Percentiles rank a stretch among this genome's conserved stretches.
Evolutionary conservation across 2,888 invertebrate genomes (phyloP).

Genomic region (Aplocera efformata): DNA sequence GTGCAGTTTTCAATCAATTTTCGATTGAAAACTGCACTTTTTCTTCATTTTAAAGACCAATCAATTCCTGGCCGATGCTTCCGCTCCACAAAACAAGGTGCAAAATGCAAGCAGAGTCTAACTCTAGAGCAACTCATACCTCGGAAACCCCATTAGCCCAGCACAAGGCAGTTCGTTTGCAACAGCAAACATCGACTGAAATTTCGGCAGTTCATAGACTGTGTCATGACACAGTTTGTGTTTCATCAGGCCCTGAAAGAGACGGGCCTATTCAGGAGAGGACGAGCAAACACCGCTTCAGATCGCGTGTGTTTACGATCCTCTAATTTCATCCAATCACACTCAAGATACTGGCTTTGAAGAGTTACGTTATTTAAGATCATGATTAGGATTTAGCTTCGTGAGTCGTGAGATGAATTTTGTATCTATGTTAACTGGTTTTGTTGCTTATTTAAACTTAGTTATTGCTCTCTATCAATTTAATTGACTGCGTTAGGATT

Average conservation of each 20-base stretch:
- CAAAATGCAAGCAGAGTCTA: conserved; percentile 8
- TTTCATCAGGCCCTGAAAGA: conserved; percentile 71
- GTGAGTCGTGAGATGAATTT: conserved; percentile 10
- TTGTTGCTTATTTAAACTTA: too few species aligned
- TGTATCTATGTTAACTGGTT: too few species aligned
- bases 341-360: conserved; percentile 41
- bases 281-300: conserved; percentile 51
- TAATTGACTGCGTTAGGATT: too few species aligned
- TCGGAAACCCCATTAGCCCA: conserved; percentile 53
- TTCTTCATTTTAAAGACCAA: conserved; percentile 16
- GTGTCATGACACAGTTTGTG: conserved; percentile 69
- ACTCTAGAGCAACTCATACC: conserved; percentile 27
- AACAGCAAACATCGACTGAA: conserved; percentile 57
- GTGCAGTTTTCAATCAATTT: too few species aligned
- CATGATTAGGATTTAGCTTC: conserved; percentile 14
- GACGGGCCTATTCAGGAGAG: conserved; percentile 53
- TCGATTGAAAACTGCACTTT: conserved; percentile 15
- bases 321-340: conserved; percentile 63
- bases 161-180: conserved; percentile 57
- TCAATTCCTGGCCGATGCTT: conserved; percentile 17
- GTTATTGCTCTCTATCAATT: too few species aligned
- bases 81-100: conserved; percentile 12
- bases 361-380: conserved; percentile 20
- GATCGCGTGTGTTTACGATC: conserved; percentile 56
- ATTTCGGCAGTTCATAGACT: conserved; percentile 53